phyloP scores from a whole-genome alignment of 2,113 vertebrate species.

The Strix aluco region DNA sequence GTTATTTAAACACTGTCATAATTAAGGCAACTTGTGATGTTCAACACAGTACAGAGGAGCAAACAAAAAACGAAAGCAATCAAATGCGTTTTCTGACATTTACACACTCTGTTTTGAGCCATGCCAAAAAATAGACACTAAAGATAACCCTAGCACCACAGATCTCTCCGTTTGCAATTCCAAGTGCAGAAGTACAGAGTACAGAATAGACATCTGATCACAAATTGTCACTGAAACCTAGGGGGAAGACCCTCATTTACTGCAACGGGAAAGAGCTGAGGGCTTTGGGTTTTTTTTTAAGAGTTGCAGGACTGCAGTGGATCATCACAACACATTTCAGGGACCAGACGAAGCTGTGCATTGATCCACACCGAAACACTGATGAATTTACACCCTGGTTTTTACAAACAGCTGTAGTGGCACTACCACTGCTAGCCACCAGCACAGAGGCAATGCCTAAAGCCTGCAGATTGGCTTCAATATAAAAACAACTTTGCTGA shows the following conservation, averaged over 20 bases:
- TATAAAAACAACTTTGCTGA: slow-evolving; percentile 31
- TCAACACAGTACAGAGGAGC: background rate
- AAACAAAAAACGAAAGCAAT: slow-evolving; percentile 48
- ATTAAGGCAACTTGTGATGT: slow-evolving; percentile 42
- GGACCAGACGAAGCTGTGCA: background rate
- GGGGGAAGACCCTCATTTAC: background rate
- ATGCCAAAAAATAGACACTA: slow-evolving; percentile 3
- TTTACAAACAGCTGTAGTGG: background rate
- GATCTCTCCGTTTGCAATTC: background rate
- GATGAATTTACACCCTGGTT: background rate
- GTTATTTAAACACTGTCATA: background rate
- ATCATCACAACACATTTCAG: background rate
- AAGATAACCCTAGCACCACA: background rate
- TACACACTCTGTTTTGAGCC: slow-evolving; percentile 26
- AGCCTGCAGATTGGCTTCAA: background rate
- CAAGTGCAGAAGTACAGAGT: background rate
- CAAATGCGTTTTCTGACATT: background rate
- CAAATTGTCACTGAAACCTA: background rate
- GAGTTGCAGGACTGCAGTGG: background rate
- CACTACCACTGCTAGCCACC: background rate
- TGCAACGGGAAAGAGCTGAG: background rate
- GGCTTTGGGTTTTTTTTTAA: background rate
- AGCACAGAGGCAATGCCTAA: background rate
- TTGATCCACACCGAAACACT: background rate
- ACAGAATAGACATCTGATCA: background rate